Evolutionary conservation across 2,888 invertebrate genomes (phyloP).

Genomic region (Drosophila phalerata): DNA sequence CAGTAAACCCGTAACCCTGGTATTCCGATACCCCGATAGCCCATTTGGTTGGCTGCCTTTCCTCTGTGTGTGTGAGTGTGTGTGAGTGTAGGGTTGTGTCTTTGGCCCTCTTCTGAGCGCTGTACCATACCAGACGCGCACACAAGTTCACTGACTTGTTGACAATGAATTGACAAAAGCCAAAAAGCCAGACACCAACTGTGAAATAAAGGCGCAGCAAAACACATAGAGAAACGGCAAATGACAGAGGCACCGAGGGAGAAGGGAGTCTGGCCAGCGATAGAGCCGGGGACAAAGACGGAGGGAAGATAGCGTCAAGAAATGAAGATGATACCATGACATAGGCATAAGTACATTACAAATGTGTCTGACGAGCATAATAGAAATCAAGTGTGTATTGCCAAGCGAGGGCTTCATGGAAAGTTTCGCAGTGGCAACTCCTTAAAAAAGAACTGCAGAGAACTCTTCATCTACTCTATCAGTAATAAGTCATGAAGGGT

Average conservation of each 20-base stretch:
- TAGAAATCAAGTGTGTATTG: conserved; percentile 28
- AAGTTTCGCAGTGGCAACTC: background rate
- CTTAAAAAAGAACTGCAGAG: background rate
- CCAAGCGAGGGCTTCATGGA: conserved; percentile 15
- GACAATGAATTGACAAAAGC: conserved; percentile 78
- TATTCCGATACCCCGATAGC: conserved; percentile 41
- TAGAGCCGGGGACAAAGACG: background rate
- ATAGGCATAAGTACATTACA: conserved; percentile 56
- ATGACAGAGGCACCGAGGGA: conserved; percentile 11
- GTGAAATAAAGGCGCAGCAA: conserved; percentile 39
- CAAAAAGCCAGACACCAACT: conserved; percentile 48
- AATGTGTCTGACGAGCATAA: conserved; percentile 36
- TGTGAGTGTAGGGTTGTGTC: conserved; percentile 16
- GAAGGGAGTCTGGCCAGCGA: background rate
- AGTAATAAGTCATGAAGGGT: conserved; percentile 1
- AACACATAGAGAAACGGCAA: conserved; percentile 28
- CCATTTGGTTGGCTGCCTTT: conserved; percentile 44
- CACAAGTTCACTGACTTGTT: conserved; percentile 77
- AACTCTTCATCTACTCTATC: background rate
- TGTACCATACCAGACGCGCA: conserved; percentile 40
- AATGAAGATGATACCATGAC: conserved; percentile 68
- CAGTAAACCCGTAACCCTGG: conserved; percentile 20
- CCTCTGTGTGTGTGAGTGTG: conserved; percentile 6
- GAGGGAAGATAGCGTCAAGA: conserved; percentile 43
- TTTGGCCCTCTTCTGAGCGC: conserved; percentile 41